Evolutionary conservation across 2,888 invertebrate genomes (phyloP), one percentile per base, ranked within the genome.

Genomic region (Halocaridina rubra): DNA sequence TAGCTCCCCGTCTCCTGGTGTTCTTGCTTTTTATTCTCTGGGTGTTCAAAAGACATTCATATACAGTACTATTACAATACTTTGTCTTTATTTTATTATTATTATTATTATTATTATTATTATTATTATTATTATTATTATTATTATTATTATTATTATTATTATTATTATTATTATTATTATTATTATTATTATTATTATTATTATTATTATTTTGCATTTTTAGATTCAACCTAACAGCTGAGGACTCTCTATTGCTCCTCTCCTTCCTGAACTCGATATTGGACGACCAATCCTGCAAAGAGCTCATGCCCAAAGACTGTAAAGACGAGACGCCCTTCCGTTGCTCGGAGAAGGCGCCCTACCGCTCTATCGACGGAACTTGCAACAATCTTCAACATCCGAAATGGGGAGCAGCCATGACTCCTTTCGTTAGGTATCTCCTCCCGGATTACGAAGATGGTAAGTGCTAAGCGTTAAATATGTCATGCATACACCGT

Each of bases 371-470:
- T 29, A 39, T 78, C 5, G 90, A 90, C 74, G 90, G 90, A 0
- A 89, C 89, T 5, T 90, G 90, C 81, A 90, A 90, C 81, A 90
- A 90, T 82, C 79, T 89, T 3, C 72, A 75, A 2, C 84, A 89
- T 30, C 89, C 89, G 1, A 81, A 84, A 16, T 90, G 89, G 89
- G 90, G 90, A 0, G 89, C 89, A 27, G 87, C 90, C 2, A 88
- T 88, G 33, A 89, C 89, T 5, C 89, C 90, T 24, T 90, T 90
- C 76, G 87, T 89, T 30, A 84, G 90, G 59, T 86, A 90, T 30
- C 75, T 90, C n/a, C 88, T 89, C 13, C 89, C 90, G 2, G 89
- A 89, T 29, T 90, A 90, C 80, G 89, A 88, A 22, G 90, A 90
- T 79, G 90, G 90, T 89, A 80, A 88, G 81, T 75, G 61, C n/a